Evolutionary conservation across 2,113 vertebrate species (phyloP), one percentile per base, ranked within the genome.

Genomic region (Theristicus caerulescens): DNA sequence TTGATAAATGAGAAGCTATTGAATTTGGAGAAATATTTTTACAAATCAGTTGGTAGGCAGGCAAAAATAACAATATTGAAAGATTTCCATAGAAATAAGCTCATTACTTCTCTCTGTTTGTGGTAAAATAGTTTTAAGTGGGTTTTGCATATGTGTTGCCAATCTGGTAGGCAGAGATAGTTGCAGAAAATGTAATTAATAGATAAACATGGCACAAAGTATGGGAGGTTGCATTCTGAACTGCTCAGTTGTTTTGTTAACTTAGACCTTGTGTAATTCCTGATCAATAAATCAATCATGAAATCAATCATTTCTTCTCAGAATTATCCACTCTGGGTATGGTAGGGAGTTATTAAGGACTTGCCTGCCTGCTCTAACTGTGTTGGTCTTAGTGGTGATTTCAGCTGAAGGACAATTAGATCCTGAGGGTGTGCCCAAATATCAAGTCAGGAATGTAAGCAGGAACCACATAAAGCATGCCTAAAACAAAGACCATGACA

Each of bases 41-140:
- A 91, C 47, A 88, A 72, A 83, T 77, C 86, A 92, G 58, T 69
- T 80, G 84, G 57, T 62, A 93, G 58, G 59, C 77, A 93, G 64
- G 44, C 76, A 93, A 82, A 58, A 82, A 90, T 69, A 69, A 91
- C 64, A 88, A 62, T 79, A 85, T 47, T 83, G 73, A 85, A 91
- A 80, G 74, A 95, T 94, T 94, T 92, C 78, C 93, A 96, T 21
- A 95, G 57, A 96, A 97, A 94, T 94, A 10, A 88, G 58, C 71
- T 96, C 77, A 93, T 96, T 96, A 88, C 31, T 54, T 80, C 89
- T 77, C 64, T n/a, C 73, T 97, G 46, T 93, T 89, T 83, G 36
- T 62, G 49, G 58, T 36, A 7, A 92, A 96, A 91, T 46, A 46
- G 26, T 85, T 94, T 79, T 40, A 93, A 92, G 85, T 66, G 34